Evolutionary conservation across 2,797 vertebrate genomes (phyloP).

Genomic region (Gymnothorax javanicus): DNA sequence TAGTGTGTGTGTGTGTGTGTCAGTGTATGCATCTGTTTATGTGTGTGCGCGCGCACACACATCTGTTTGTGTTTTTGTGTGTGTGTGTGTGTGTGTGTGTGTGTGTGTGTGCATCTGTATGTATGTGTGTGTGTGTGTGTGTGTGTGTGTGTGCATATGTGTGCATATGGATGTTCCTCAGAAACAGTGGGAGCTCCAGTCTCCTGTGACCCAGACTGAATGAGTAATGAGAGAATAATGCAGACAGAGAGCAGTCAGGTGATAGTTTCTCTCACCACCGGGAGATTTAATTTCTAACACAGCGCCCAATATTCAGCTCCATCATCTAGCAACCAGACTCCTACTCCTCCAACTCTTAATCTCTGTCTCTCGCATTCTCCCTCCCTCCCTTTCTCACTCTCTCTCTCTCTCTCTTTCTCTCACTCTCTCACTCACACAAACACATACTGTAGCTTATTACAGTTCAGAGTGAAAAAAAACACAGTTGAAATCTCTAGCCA

Average conservation of each 20-base stretch:
- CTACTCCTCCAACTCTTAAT: not conserved
- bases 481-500: not conserved
- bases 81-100: too few species aligned
- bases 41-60: too few species aligned
- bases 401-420: not conserved
- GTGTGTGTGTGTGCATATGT: not conserved
- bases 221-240: not conserved
- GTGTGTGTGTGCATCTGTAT: too few species aligned
- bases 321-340: not conserved
- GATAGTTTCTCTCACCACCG: not conserved
- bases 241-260: not conserved
- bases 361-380: not conserved
- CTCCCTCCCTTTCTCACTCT: not conserved
- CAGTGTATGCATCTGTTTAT: too few species aligned
- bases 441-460: conserved; percentile 1
- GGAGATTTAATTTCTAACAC: not conserved
- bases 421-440: not conserved
- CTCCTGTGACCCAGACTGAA: not conserved
- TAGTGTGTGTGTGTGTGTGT: too few species aligned
- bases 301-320: not conserved
- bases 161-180: not conserved
- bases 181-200: not conserved
- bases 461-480: not conserved
- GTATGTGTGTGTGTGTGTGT: not conserved
- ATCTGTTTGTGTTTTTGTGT: too few species aligned